A percentile compares a stretch with the other conserved stretches of the same genome.
phyloP scores from a whole-genome alignment of 2,888 invertebrate genomes.

The Leptinotarsa haldemani region DNA sequence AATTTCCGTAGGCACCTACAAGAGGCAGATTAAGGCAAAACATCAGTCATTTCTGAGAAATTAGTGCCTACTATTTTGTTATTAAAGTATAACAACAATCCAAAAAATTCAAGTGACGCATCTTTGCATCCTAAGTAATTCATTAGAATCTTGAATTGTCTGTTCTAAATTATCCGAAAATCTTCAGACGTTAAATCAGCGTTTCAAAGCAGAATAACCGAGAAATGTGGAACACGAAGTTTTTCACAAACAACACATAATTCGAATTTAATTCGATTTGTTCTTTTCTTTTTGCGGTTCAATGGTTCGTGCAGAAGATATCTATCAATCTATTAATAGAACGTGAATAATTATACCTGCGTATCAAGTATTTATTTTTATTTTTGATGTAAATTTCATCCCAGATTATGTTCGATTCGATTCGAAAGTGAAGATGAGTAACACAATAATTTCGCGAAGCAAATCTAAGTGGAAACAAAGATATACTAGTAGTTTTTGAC shows the following conservation, averaged over 20 bases:
- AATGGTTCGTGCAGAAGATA: slow-evolving; percentile 20
- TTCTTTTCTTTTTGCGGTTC: slow-evolving; percentile 5
- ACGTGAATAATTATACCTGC: slow-evolving; percentile 35
- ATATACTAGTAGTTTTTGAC: not conserved
- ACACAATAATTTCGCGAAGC: slow-evolving; percentile 3
- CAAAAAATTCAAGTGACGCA: too few relatives aligned
- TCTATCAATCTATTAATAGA: slow-evolving; percentile 34
- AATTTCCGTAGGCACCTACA: too few relatives aligned
- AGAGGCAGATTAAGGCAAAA: too few relatives aligned
- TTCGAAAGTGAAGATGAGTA: slow-evolving; percentile 31
- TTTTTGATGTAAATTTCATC: slow-evolving; percentile 39
- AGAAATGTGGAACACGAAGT: not conserved
- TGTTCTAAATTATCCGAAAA: too few relatives aligned
- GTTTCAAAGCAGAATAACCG: not conserved
- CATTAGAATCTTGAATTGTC: too few relatives aligned
- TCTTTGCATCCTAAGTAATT: too few relatives aligned
- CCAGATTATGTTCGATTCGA: slow-evolving; percentile 30
- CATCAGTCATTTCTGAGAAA: too few relatives aligned
- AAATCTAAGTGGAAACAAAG: slow-evolving; percentile 7
- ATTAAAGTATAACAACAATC: too few relatives aligned
- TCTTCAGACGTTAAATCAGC: too few relatives aligned
- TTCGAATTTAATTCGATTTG: slow-evolving; percentile 4
- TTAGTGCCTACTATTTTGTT: too few relatives aligned
- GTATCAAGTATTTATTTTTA: slow-evolving; percentile 28
- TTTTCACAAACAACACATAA: not conserved